These are phyloP conservation scores for Strigops habroptila DNA, from an alignment of 2,113 vertebrate species.

Conservation along the genomic window DNA sequence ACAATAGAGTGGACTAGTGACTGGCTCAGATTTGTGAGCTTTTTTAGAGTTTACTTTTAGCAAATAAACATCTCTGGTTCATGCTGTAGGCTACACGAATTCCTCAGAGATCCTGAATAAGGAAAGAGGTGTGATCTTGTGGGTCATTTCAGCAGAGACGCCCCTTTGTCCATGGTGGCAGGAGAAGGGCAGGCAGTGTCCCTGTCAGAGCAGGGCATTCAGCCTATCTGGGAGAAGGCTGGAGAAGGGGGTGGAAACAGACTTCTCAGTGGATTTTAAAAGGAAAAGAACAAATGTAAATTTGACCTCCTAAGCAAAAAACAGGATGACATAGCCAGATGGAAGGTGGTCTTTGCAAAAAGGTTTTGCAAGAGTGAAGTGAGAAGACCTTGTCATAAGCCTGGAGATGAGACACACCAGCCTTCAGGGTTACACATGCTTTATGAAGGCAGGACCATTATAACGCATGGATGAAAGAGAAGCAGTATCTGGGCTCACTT, in stretches of 20 bases:
- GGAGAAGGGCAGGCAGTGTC: neutral
- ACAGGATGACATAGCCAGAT: fast-evolving
- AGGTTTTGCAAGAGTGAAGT: neutral
- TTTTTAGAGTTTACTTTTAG: neutral
- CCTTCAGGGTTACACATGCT: neutral
- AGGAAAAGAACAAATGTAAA: neutral
- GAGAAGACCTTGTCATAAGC: neutral
- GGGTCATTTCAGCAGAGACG: neutral
- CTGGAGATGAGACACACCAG: neutral
- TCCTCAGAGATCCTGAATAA: neutral
- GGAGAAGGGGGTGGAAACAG: neutral
- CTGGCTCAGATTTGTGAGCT: neutral
- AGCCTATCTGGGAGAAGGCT: fast-evolving
- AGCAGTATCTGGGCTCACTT: neutral
- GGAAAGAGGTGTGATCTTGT: neutral
- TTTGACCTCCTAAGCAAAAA: neutral
- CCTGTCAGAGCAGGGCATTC: neutral
- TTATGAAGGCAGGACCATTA: neutral
- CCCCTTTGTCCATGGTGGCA: neutral
- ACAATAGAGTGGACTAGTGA: neutral
- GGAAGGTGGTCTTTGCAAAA: neutral
- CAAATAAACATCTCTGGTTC: neutral
- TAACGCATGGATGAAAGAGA: neutral
- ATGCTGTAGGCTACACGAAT: neutral
- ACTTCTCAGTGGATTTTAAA: neutral